Evolutionary conservation across 2,888 invertebrate genomes (phyloP).

Genomic region (Drosophila formosana): DNA sequence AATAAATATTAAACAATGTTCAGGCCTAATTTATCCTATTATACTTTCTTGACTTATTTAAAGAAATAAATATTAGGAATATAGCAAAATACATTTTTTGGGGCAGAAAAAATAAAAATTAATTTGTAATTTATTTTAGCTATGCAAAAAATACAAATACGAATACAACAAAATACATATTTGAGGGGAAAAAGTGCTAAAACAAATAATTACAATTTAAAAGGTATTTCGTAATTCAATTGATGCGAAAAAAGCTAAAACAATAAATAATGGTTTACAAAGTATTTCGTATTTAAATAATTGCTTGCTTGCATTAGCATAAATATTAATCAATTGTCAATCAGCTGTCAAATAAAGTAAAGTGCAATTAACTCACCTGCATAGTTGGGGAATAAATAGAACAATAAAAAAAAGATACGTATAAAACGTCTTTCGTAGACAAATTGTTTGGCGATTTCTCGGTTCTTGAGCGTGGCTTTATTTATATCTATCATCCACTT

Average conservation of each 20-base stretch:
- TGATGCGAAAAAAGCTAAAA: not conserved
- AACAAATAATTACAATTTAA: no score
- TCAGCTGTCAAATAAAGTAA: not conserved
- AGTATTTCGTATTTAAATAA: not conserved
- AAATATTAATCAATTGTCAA: slow-evolving; percentile 6
- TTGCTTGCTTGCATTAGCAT: not conserved
- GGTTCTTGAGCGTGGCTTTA: slow-evolving; percentile 21
- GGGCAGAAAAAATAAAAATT: no score
- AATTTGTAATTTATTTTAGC: no score
- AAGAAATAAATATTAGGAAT: no score
- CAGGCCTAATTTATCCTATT: no score
- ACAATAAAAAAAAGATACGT: not conserved
- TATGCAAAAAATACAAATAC: no score
- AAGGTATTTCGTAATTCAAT: no score
- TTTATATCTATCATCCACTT: slow-evolving; percentile 59
- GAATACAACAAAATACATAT: no score
- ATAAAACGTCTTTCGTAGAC: slow-evolving; percentile 1
- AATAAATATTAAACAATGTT: no score
- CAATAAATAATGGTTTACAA: not conserved
- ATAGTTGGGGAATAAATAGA: not conserved
- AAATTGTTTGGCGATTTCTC: slow-evolving; percentile 24
- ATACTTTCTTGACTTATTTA: no score
- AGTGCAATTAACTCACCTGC: slow-evolving; percentile 31
- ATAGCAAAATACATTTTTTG: no score
- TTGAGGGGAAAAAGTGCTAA: no score